Evolutionary conservation across 2,113 vertebrate species (phyloP).

Genomic region (Semnornis frantzii): DNA sequence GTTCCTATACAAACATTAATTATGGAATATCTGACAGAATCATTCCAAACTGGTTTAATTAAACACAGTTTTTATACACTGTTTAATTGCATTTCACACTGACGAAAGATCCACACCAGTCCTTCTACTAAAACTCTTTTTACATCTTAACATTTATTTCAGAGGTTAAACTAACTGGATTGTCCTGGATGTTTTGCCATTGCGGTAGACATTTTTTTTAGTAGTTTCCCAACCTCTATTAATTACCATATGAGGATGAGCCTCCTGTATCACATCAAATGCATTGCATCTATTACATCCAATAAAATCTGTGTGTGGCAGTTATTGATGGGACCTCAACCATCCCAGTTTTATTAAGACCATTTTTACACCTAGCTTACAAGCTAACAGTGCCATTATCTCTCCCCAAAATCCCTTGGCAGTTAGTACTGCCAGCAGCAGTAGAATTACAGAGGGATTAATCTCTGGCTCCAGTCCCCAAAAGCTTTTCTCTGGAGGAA

Average conservation of each 20-base stretch:
- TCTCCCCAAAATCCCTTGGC: constrained; percentile 66
- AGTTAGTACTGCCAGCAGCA: constrained; percentile 63
- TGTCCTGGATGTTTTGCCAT: not conserved
- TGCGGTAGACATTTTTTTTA: constrained; percentile 52
- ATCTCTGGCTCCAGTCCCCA: constrained; percentile 64
- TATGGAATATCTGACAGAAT: constrained; percentile 70
- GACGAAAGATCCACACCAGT: constrained; percentile 38
- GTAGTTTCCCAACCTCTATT: constrained; percentile 56
- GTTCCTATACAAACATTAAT: constrained; percentile 73
- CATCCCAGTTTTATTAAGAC: constrained; percentile 74
- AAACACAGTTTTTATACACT: constrained; percentile 34
- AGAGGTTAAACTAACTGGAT: constrained; percentile 59
- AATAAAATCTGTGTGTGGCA: constrained; percentile 60
- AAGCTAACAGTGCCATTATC: constrained; percentile 68
- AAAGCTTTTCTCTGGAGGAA: constrained; percentile 55
- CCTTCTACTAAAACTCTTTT: constrained; percentile 54
- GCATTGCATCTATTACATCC: constrained; percentile 49
- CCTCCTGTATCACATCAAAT: constrained; percentile 51
- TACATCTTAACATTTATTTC: constrained; percentile 43
- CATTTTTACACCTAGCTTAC: constrained; percentile 69
- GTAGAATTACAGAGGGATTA: constrained; percentile 76
- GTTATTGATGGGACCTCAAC: constrained; percentile 61
- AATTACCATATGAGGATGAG: constrained; percentile 4
- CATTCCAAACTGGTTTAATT: constrained; percentile 70
- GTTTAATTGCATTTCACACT: constrained; percentile 65